These are phyloP conservation scores for Denticeps clupeoides DNA, from an alignment of 2,797 vertebrate species.

Conservation along the genomic window DNA sequence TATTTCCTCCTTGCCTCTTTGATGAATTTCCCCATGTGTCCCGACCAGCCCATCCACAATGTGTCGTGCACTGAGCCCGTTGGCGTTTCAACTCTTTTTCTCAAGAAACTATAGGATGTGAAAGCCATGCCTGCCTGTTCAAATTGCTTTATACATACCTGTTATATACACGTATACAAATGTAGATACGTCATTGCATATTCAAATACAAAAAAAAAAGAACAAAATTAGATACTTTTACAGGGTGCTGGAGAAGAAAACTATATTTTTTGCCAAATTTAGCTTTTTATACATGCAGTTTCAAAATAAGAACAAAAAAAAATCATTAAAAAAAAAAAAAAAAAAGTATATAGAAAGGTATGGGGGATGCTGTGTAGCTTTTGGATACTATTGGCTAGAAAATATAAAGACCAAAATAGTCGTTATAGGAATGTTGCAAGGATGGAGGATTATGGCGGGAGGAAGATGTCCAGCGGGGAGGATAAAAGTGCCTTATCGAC, in stretches of 20 bases:
- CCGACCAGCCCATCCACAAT: slow-evolving; percentile 56
- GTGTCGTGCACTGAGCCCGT: slow-evolving; percentile 49
- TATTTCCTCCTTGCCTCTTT: not conserved
- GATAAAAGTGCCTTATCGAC: slow-evolving; percentile 68
- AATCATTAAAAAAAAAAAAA: slow-evolving; percentile 60
- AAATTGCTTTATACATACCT: slow-evolving; percentile 98
- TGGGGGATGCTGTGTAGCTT: slow-evolving; percentile 44
- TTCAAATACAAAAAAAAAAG: slow-evolving; percentile 83
- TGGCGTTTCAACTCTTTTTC: slow-evolving; percentile 71
- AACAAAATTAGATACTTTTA: slow-evolving; percentile 99
- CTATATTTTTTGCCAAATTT: slow-evolving; percentile 99
- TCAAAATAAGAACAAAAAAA: slow-evolving; percentile 80
- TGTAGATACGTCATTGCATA: slow-evolving; percentile 99
- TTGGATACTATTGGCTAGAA: slow-evolving; percentile 51
- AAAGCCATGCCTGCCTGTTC: slow-evolving; percentile 99
- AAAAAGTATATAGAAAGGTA: slow-evolving; percentile 40
- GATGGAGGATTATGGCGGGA: slow-evolving; percentile 19
- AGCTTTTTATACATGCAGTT: slow-evolving; percentile 99
- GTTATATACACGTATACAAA: slow-evolving; percentile 63
- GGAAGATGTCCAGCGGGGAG: slow-evolving; percentile 20
- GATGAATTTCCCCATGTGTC: slow-evolving; percentile 23
- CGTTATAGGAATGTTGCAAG: slow-evolving; percentile 27
- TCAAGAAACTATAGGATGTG: slow-evolving; percentile 97
- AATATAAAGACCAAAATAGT: slow-evolving; percentile 49
- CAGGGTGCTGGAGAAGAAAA: slow-evolving; percentile 98